These are phyloP conservation scores for Argyresthia goedartella DNA, from an alignment of 2,888 invertebrate species.

Conservation along the genomic window DNA sequence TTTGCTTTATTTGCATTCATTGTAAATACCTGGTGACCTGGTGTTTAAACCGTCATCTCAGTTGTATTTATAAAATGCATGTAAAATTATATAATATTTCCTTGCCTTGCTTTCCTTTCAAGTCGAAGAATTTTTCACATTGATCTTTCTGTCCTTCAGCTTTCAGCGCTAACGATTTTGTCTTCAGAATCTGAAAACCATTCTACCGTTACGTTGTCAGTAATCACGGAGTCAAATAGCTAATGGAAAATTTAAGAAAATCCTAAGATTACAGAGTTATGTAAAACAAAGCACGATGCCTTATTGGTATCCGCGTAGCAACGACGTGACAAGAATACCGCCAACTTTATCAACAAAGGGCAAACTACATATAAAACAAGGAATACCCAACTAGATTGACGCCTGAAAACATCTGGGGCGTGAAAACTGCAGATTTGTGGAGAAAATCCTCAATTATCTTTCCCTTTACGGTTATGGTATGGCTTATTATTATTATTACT, in stretches of 20 bases:
- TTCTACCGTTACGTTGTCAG: too few species aligned
- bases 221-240: background rate
- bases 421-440: background rate
- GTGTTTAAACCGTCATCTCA: too few species aligned
- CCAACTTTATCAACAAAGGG: constrained; percentile 23
- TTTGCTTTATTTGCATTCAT: background rate
- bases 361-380: constrained; percentile 12
- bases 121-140: too few species aligned
- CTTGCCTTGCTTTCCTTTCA: too few species aligned
- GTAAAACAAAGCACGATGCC: constrained; percentile 30
- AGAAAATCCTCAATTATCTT: constrained; percentile 5
- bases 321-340: constrained; percentile 37
- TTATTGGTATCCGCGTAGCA: constrained; percentile 32
- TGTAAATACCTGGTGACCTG: too few species aligned
- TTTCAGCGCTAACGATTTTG: background rate
- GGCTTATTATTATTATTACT: background rate
- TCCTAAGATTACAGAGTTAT: constrained; percentile 22
- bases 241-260: constrained; percentile 9
- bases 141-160: background rate
- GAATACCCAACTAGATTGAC: background rate
- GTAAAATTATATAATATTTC: too few species aligned
- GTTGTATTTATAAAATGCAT: too few species aligned
- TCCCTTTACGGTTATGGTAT: constrained; percentile 23
- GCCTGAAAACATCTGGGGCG: background rate
- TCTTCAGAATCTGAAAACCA: too few species aligned